These are phyloP conservation scores for Dorcus hopei DNA, from an alignment of 2,888 invertebrate genomes.

Conservation along the genomic window DNA sequence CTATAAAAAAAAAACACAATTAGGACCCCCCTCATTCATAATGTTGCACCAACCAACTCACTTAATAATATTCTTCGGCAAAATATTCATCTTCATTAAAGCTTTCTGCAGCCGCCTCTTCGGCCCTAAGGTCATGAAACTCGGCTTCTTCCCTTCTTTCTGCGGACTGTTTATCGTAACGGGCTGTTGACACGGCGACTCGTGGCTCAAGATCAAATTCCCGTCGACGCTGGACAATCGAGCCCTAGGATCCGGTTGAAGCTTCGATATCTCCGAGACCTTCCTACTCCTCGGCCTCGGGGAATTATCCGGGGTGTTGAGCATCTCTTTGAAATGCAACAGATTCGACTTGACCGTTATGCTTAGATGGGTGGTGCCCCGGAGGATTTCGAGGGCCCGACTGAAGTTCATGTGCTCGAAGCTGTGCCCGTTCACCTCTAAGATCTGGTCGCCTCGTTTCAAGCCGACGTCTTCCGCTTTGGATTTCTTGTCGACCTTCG, in stretches of 20 bases:
- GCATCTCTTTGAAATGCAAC: conserved; percentile 77
- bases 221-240: conserved; percentile 76
- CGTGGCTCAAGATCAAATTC: conserved; percentile 39
- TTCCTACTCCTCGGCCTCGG: conserved; percentile 66
- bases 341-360: conserved; percentile 97
- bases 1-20: conserved; percentile 17
- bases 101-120: conserved; percentile 81
- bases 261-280: conserved; percentile 63
- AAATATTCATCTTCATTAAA: conserved; percentile 84
- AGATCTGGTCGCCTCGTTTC: conserved; percentile 95
- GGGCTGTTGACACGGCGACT: conserved; percentile 53
- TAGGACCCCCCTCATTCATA: not conserved
- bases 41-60: conserved; percentile 25
- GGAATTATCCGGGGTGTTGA: conserved; percentile 75
- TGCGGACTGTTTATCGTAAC: conserved; percentile 62
- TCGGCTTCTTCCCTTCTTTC: conserved; percentile 58
- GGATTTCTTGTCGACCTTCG: conserved; percentile 80
- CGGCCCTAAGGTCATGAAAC: conserved; percentile 87
- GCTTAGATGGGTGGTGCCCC: conserved; percentile 91
- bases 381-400: conserved; percentile 88
- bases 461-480: conserved; percentile 95
- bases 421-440: conserved; percentile 96
- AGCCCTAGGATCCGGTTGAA: conserved; percentile 68
- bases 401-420: conserved; percentile 91
- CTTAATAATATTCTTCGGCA: conserved; percentile 76